Conservation (phyloP, 2,888 invertebrate species). For the Drosophila hawaiiensis region DNA sequence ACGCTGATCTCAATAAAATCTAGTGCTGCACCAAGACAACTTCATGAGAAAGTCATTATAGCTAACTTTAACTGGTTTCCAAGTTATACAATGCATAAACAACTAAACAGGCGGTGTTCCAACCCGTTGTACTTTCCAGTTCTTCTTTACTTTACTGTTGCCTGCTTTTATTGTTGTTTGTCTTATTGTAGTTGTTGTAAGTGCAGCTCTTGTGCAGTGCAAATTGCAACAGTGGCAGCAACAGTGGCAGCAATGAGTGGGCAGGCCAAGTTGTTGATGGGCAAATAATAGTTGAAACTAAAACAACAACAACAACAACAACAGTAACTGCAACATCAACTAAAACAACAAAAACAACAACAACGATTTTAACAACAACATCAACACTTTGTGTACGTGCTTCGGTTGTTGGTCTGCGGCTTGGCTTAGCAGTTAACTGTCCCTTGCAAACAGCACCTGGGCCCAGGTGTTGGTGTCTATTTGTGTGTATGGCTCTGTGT, state of each 20-base stretch:
- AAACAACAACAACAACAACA: constrained; percentile 28
- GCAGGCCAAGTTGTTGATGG: constrained; percentile 75
- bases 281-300: constrained; percentile 77
- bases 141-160: constrained; percentile 40
- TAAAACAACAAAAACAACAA: neutral
- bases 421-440: constrained; percentile 56
- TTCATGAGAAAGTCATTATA: constrained; percentile 50
- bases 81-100: constrained; percentile 31
- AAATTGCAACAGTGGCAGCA: constrained; percentile 53
- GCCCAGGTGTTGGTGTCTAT: constrained; percentile 46
- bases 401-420: constrained; percentile 51
- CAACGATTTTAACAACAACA: constrained; percentile 12
- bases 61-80: constrained; percentile 18
- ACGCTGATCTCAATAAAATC: neutral
- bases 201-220: constrained; percentile 47
- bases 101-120: constrained; percentile 44
- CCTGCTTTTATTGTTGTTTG: constrained; percentile 24
- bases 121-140: constrained; percentile 34
- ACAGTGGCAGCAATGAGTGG: constrained; percentile 53
- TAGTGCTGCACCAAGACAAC: constrained; percentile 9
- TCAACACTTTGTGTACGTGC: constrained; percentile 66
- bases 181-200: constrained; percentile 29
- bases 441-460: constrained; percentile 36
- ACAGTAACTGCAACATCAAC: neutral
- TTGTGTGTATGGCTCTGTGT: constrained; percentile 6